Evolutionary conservation across 2,797 vertebrate genomes (phyloP), one percentile per base, ranked within the genome.

Genomic region (Lycodopsis pacificus): DNA sequence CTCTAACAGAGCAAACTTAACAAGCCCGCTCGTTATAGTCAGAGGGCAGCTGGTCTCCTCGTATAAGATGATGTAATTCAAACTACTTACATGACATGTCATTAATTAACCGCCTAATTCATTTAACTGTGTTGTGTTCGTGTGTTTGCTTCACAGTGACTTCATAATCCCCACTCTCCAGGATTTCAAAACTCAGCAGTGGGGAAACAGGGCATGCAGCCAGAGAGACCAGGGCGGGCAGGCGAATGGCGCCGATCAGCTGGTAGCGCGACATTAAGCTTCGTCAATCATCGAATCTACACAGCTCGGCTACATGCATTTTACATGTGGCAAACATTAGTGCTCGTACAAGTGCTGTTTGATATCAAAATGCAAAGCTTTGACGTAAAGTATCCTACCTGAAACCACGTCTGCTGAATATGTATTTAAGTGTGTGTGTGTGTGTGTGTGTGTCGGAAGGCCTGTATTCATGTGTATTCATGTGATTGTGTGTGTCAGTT

Each of bases 281-380:
- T 75, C 44, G 77, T 86, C 89, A 88, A 66, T 90, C 85, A 89
- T 71, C 40, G 3, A 38, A 46, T 79, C 72, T 53, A 53, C 79
- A 79, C 57, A 59, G 69, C 58, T 77, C 80, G 75, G 82, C 57
- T 77, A 30, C 57, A 58, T 46, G 56, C 67, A 64, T 81, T 20
- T 49, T 32, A 30, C 36, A 62, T 68, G 66, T 74, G 72, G 76
- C 71, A 77, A 76, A 82, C 20, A 9, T 58, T 62, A 36, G 15
- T n/a, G 57, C 51, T 79, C 25, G n/a, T 54, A 38, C 65, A 79
- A 84, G 63, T 80, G 76, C 77, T 73, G 38, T 74, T 81, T 80
- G 76, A 80, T 82, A 73, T 86, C 57, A 86, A 87, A 85, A 83
- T 79, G 85, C 70, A 85, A 89, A 84, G 84, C 85, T 71, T 74